Conservation (phyloP, 1,140 invertebrate genomes). For the Homarus americanus region DNA sequence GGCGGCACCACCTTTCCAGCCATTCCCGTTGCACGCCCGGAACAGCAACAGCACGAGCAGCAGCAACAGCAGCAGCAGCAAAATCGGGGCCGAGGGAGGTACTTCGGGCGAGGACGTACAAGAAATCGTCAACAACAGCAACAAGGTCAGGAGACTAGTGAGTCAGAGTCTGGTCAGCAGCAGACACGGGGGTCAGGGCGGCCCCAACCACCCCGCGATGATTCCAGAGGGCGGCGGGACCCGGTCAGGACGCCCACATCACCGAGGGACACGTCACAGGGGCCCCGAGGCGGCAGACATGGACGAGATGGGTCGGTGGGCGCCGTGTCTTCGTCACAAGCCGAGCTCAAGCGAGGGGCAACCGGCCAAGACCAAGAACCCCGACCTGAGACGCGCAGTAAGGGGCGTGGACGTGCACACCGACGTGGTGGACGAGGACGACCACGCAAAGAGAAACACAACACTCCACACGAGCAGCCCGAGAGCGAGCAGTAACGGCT, state of each 20-base stretch:
- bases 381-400: conserved; percentile 42
- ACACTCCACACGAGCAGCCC: conserved; percentile 8
- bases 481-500: conserved; percentile 51
- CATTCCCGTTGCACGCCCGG: conserved; percentile 8
- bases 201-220: conserved; percentile 16
- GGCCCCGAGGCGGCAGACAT: background rate
- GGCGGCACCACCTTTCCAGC: conserved; percentile 54
- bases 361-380: conserved; percentile 39
- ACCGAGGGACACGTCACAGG: background rate
- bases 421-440: conserved; percentile 48
- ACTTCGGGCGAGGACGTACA: background rate
- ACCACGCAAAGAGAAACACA: conserved; percentile 58
- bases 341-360: conserved; percentile 1
- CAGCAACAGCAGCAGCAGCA: background rate
- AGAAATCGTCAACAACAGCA: conserved; percentile 33
- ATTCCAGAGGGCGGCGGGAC: conserved; percentile 34
- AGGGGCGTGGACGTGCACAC: conserved; percentile 49
- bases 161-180: background rate
- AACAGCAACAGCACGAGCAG: conserved; percentile 25
- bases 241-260: background rate
- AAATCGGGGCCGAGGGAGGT: conserved; percentile 18
- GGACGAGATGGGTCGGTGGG: conserved; percentile 27
- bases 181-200: background rate
- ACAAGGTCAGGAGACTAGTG: conserved; percentile 13
- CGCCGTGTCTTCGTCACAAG: background rate